Base-by-base conservation (phyloP, 2,113 vertebrate genomes). In the Oncorhynchus mykiss region DNA sequence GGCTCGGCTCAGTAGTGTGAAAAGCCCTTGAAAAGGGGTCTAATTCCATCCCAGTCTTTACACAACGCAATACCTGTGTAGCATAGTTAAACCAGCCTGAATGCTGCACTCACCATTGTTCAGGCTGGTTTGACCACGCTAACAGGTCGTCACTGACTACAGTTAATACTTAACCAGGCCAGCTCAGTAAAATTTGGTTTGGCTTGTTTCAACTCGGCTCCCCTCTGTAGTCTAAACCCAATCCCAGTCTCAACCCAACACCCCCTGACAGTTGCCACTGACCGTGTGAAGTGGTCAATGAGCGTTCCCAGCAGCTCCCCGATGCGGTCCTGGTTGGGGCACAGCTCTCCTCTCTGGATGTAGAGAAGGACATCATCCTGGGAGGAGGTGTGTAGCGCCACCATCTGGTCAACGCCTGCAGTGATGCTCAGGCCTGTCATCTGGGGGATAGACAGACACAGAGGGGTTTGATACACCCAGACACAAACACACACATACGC, bases 241-340 rank as follows among this genome's bases (percentile, higher is more conserved):
- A 57, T 57, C 24, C 24, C 66, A 67, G 29, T 67, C 1, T 31
- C 27, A 18, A 67, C 5, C 14, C 13, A 67, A 18, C n/a, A n/a
- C 39, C 39, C 2, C 39, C 92, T 89, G 64, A 95, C 94, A 88
- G 11, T 11, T 5, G 20, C 16, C 25, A 27, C 94, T 93, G 73
- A 98, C 96, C 93, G 90, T 67, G 91, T 92, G 87, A 94, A 98
- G 88, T 96, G 90, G 29, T 96, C 91, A 3, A 91, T 91, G 76
- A 98, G 79, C n/a, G 88, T 77, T 2, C 97, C 96, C 89, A 98
- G 95, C 76, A 98, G 88, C 84, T 98, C 96, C 8, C 96, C 96
- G 0, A 96, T 85, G 0, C 96, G 93, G 84, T 96, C 95, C 86
- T 94, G 94, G 60, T 91, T 90, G 0, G 85, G 78, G 0, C 82